Base-by-base conservation (phyloP, 2,797 vertebrate genomes). In the Hypotaenidia okinawae region DNA sequence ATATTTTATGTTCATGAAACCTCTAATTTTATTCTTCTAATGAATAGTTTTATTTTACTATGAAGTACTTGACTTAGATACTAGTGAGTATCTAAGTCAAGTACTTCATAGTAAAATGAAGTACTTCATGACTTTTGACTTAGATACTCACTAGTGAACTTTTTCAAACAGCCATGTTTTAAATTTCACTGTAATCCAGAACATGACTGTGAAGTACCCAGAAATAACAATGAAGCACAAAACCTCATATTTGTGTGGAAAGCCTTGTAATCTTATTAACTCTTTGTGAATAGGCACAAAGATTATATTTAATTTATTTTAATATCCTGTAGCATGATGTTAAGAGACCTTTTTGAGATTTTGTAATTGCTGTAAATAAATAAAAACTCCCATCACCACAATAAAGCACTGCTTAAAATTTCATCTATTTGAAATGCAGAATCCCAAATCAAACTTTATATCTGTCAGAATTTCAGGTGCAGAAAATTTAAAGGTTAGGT, bases 11-110 rank as follows among this genome's bases (percentile, higher is more conserved):
- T 89, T 87, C 94, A 92, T 84, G 81, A 96, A 92, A 63, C 16
- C 78, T 68, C 69, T 81, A 72, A 87, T 97, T 95, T 83, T 54
- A 22, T 62, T 75, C 10, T 72, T 72, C 81, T 94, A 84, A 33
- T 49, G 41, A 25, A 21, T 58, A 64, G 92, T 95, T 95, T 95
- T n/a, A 81, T 95, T 96, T 96, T 87, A 69, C 76, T 90, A 84
- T 89, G 85, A 96, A 64, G 17, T 79, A 82, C 94, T 96, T 93
- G 33, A 35, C 33, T 35, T 35, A 35, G 33, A 35, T 35, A 35
- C 33, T 35, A 35, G 33, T 35, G 33, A 35, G 33, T 35, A 35
- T 35, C 33, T 35, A 35, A 35, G 33, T 35, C 33, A 35, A 35
- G 33, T 35, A 35, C 33, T 35, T 35, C 33, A 35, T 35, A 35